Conservation (phyloP, 2,797 vertebrate species). For the Moxostoma hubbsi region DNA sequence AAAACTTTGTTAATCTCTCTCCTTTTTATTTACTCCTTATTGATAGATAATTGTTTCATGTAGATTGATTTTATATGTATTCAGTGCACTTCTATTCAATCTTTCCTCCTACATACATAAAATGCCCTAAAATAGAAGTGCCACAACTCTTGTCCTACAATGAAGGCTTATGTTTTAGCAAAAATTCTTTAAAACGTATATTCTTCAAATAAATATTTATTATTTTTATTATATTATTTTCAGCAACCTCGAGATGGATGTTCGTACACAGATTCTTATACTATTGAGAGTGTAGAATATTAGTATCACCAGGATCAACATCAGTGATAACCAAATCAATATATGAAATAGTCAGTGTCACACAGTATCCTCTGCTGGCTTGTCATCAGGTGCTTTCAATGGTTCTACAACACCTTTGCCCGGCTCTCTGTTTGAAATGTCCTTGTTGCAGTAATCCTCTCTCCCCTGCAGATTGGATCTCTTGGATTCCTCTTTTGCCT, state of each 20-base stretch:
- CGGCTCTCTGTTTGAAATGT: slow-evolving; percentile 70
- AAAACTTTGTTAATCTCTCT: not conserved
- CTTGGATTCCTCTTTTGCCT: slow-evolving; percentile 83
- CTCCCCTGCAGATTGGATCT: slow-evolving; percentile 72
- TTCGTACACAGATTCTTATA: too few species aligned
- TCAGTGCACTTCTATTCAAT: not conserved
- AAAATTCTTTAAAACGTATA: too few species aligned
- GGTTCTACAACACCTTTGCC: slow-evolving; percentile 61
- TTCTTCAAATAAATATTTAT: too few species aligned
- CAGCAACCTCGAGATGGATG: too few species aligned
- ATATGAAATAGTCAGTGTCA: slow-evolving; percentile 25
- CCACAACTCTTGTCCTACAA: not conserved
- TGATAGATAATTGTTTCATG: not conserved
- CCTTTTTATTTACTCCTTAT: not conserved
- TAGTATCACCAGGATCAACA: not conserved
- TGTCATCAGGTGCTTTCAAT: slow-evolving; percentile 29
- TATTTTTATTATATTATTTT: too few species aligned
- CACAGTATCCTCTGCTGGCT: slow-evolving; percentile 59
- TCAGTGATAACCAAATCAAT: not conserved
- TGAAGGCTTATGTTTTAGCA: not conserved
- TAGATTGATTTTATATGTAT: not conserved
- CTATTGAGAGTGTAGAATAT: not conserved
- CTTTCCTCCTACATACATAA: not conserved
- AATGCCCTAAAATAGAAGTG: not conserved
- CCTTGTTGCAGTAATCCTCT: slow-evolving; percentile 78